Base-by-base conservation (phyloP, 2,113 vertebrate species). In the Orientallactaga bullata region DNA sequence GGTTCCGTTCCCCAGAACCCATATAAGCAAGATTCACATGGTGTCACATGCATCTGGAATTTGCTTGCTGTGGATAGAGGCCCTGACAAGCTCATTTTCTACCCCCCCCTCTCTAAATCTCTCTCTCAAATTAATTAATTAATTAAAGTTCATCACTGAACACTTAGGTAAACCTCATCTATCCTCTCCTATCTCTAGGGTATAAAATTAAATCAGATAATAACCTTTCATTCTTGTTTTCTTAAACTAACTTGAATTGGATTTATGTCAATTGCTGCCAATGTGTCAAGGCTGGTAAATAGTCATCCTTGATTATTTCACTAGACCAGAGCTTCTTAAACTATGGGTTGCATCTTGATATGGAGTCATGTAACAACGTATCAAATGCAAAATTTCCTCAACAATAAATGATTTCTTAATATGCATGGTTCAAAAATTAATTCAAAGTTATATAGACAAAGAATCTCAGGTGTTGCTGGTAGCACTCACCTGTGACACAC, bases 201-300 rank as follows among this genome's bases (percentile, higher is more conserved):
- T 71, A 84, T 78, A 51, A 93, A 90, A 17, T 51, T 60, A 95
- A 90, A 74, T 26, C 11, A 69, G 23, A 7, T 35, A 78, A 35
- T 20, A 79, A 4, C 0, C 42, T 55, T 80, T 24, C 4, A 16
- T 66, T 89, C 58, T 61, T 28, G 17, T 84, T 89, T 60, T 3
- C 47, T 77, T 92, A 95, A 79, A 0, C 37, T 73, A 90, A 77
- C 71, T 78, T 93, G 2, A 65, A 39, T 71, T 88, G 55, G 55
- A 55, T 55, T 26, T 95, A 26, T 76, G 39, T 51, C 21, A 65
- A 2, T 73, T 73, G 3, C 18, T 88, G 39, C 65, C 10, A 30
- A 63, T 30, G 23, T 24, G 1, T 66, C 92, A 87, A 85, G 72
- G 66, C 17, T 73, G 35, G 51, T 28, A 47, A 1, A 24, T 81